These are phyloP conservation scores for Casuarius casuarius DNA, from an alignment of 2,113 vertebrate species.

Conservation along the genomic window DNA sequence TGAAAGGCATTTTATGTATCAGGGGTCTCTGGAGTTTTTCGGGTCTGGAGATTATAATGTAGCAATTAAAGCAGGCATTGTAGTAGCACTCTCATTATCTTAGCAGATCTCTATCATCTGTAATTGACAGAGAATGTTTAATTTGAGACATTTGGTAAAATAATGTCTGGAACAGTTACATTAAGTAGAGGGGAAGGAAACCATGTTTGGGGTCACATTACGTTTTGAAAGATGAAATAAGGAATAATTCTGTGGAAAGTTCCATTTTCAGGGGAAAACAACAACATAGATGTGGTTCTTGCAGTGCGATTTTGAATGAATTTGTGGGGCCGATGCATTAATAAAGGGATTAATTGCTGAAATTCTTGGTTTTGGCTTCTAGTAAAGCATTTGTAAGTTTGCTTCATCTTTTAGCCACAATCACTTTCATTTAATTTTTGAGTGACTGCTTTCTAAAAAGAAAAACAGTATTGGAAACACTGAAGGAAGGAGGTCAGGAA, in stretches of 20 bases:
- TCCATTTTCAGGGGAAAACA: background rate
- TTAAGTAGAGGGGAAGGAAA: conserved; percentile 53
- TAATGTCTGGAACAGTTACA: conserved; percentile 31
- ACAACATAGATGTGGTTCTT: background rate
- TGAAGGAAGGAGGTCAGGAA: background rate
- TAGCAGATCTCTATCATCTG: conserved; percentile 44
- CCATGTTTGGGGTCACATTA: background rate
- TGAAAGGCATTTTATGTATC: conserved; percentile 47
- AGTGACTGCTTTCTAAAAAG: background rate
- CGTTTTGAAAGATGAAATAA: conserved; percentile 56
- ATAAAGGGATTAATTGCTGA: background rate
- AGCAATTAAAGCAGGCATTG: conserved; percentile 60
- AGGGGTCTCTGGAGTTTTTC: conserved; percentile 33
- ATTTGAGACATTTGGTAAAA: conserved; percentile 59
- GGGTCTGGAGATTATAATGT: conserved; percentile 61
- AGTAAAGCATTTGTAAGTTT: background rate
- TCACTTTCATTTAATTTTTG: background rate
- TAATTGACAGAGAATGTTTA: conserved; percentile 69
- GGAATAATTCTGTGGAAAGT: conserved; percentile 12
- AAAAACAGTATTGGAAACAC: background rate
- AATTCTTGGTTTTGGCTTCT: background rate
- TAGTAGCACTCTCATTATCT: conserved; percentile 51
- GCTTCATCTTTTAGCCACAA: background rate
- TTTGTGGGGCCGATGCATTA: background rate
- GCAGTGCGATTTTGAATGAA: background rate